phyloP scores from a whole-genome alignment of 2,888 invertebrate genomes.

The Trissonchulus latispiculum region DNA sequence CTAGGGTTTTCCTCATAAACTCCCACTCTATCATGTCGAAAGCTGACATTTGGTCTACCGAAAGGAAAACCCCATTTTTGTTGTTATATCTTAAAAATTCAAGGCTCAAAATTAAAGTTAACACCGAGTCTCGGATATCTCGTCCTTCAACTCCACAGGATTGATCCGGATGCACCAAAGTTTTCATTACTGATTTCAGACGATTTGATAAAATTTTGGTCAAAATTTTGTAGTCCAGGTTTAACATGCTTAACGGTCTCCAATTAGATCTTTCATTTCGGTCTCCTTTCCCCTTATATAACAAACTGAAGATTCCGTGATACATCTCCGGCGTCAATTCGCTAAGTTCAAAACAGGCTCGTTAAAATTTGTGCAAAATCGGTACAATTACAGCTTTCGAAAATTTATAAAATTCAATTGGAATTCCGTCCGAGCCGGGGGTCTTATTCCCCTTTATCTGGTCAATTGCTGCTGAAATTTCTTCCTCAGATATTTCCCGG shows the following conservation, averaged over 20 bases:
- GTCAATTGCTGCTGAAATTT: slow-evolving; percentile 1
- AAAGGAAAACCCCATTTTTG: background rate
- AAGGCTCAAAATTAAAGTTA: background rate
- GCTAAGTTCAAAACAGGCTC: background rate
- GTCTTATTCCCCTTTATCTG: background rate
- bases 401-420: slow-evolving; percentile 9
- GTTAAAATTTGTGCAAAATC: background rate
- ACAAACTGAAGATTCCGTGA: background rate
- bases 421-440: background rate
- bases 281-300: slow-evolving; percentile 13
- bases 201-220: slow-evolving; percentile 5
- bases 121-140: background rate
- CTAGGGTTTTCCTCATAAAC: background rate
- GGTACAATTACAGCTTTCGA: background rate
- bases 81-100: background rate
- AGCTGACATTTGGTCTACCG: slow-evolving; percentile 10
- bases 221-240: slow-evolving; percentile 8
- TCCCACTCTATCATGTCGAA: slow-evolving; percentile 12
- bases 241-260: slow-evolving; percentile 12
- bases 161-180: background rate
- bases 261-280: background rate
- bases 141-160: background rate
- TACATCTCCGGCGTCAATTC: background rate
- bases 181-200: background rate
- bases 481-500: background rate